Conservation (phyloP, 2,888 invertebrate genomes). For the Euplagia quadripunctaria region DNA sequence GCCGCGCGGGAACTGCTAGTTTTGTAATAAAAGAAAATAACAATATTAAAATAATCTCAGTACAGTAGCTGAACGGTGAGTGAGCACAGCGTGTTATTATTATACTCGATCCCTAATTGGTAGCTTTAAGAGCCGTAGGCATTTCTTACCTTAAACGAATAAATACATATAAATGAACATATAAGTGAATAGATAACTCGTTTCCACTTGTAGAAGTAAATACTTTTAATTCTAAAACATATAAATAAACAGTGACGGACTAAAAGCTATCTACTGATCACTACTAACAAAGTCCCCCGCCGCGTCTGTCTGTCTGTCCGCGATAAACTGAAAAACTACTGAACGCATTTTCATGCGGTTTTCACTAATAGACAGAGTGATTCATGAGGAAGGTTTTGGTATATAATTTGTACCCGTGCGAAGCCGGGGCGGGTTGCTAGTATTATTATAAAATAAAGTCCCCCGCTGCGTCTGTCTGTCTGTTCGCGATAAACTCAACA, state of each 20-base stretch:
- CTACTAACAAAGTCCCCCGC: too few relatives aligned
- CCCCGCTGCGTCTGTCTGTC: too few relatives aligned
- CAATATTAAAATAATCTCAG: constrained; percentile 1
- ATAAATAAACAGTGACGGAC: constrained; percentile 10
- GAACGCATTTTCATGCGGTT: too few relatives aligned
- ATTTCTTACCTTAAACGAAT: constrained; percentile 4
- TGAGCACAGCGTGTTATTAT: constrained; percentile 1
- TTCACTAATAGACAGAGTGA: too few relatives aligned
- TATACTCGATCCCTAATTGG: constrained; percentile 8
- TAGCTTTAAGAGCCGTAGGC: constrained; percentile 13
- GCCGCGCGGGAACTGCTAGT: too few relatives aligned
- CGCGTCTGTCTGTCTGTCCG: too few relatives aligned
- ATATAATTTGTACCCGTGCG: too few relatives aligned
- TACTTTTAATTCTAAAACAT: background rate
- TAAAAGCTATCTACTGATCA: background rate
- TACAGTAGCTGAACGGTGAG: background rate
- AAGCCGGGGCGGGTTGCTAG: too few relatives aligned
- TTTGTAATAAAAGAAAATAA: background rate
- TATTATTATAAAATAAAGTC: too few relatives aligned
- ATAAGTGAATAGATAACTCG: constrained; percentile 9
- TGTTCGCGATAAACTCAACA: too few relatives aligned
- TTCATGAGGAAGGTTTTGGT: too few relatives aligned
- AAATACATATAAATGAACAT: background rate
- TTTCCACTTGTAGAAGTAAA: background rate
- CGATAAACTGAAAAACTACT: too few relatives aligned